Conservation (phyloP, 1,140 invertebrate species). For the Apocrypta bakeri region DNA sequence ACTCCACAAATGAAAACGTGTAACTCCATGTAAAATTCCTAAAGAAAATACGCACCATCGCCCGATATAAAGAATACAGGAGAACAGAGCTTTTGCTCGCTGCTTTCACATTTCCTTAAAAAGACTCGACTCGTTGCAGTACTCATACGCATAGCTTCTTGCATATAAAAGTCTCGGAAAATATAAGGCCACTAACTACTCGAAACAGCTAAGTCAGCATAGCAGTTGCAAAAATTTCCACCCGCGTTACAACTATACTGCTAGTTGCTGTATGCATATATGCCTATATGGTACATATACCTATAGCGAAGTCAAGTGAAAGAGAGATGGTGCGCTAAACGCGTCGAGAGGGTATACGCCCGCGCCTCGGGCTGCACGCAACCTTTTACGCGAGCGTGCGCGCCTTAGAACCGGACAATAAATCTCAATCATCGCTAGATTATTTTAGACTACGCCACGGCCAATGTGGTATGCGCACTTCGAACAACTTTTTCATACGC, state of each 20-base stretch:
- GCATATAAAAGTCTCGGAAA: conserved; percentile 34
- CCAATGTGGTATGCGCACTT: neutral
- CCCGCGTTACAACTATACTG: conserved; percentile 1
- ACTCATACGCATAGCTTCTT: conserved; percentile 6
- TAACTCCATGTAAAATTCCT: too few relatives aligned
- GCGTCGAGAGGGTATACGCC: conserved; percentile 14
- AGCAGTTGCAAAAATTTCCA: conserved; percentile 11
- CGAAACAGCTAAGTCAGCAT: conserved; percentile 25
- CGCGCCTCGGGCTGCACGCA: conserved; percentile 30
- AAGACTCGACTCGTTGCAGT: neutral
- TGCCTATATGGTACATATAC: too few relatives aligned
- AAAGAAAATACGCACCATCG: too few relatives aligned
- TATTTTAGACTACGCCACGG: conserved; percentile 33
- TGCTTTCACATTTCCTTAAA: conserved; percentile 43
- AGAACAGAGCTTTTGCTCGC: conserved; percentile 48
- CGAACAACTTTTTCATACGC: neutral
- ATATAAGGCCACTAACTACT: neutral
- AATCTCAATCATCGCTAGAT: conserved; percentile 50
- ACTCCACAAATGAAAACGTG: too few relatives aligned
- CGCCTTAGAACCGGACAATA: conserved; percentile 23
- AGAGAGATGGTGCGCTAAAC: conserved; percentile 26
- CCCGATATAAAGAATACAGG: neutral
- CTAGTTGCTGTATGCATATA: too few relatives aligned
- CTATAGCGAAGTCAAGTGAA: neutral
- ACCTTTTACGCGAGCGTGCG: neutral